Conservation (phyloP, 2,113 vertebrate genomes). For the Halcyon senegalensis region DNA sequence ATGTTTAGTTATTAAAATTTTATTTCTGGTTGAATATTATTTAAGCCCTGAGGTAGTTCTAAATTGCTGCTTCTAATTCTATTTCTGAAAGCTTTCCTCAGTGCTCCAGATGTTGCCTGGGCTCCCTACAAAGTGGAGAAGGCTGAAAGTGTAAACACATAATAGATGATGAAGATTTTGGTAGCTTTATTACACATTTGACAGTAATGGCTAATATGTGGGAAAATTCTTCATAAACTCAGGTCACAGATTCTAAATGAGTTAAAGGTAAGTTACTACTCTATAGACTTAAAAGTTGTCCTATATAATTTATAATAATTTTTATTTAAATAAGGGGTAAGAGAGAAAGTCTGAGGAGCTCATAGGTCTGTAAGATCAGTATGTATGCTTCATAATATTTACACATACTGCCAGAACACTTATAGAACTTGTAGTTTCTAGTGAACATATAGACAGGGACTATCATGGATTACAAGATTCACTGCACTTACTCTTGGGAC, state of each 20-base stretch:
- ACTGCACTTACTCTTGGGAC: neutral
- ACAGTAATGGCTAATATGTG: neutral
- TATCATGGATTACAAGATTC: neutral
- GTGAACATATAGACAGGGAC: neutral
- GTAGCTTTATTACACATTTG: neutral
- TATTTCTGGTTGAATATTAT: neutral
- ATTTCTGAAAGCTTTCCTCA: neutral
- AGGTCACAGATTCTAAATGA: neutral
- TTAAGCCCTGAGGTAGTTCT: neutral
- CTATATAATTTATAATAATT: neutral
- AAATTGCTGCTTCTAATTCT: neutral
- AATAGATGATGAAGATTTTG: neutral
- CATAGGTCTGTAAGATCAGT: neutral
- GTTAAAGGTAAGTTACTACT: neutral
- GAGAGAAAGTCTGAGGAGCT: neutral
- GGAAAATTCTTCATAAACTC: neutral
- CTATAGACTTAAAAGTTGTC: neutral
- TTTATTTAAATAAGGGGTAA: neutral
- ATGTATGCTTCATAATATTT: neutral
- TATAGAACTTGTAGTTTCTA: neutral
- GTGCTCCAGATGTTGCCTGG: neutral
- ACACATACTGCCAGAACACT: neutral
- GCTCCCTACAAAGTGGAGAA: neutral
- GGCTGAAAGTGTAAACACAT: neutral
- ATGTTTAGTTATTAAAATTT: neutral